Evolutionary conservation across 2,888 invertebrate genomes (phyloP), one percentile per base, ranked within the genome.

Genomic region (Campoplex nolae): DNA sequence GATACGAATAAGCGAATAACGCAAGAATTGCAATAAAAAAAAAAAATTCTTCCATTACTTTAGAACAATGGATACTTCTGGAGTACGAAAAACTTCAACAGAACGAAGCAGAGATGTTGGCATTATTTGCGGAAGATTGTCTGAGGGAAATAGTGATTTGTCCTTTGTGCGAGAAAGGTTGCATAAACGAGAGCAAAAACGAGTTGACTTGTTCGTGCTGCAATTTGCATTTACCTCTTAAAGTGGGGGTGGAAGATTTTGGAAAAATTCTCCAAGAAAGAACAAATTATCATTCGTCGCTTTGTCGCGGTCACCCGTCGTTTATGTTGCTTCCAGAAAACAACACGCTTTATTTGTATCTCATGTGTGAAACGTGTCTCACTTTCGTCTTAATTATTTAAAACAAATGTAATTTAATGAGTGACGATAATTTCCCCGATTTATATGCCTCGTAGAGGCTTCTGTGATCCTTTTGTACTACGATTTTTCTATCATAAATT

Each of bases 91-190:
- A 88, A 85, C 85, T 93, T 86, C 85, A 91, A 13, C 88, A 90
- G 79, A 91, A 92, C 23, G 94, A 95, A 83, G 90, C 92, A 32
- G 91, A 93, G 70, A 88, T 92, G 83, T 84, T 92, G 18, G 89
- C 92, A 9, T 89, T 88, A 9, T 88, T 89, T 23, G 90, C 90
- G 0, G 93, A 93, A 58, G 91, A 92, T 45, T 89, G 91, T 70
- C 42, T 90, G 11, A 88, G 89, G 8, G 89, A 90, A 32, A 86
- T 91, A 68, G 92, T 95, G 0, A 90, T 94, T 56, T 95, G 95
- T 88, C 95, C 95, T 1, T 88, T 94, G 11, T 95, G 95, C 80
- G 92, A 94, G 86, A 93, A 90, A 88, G 88, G 88, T 51, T 75
- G 88, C 56, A 87, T 94, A 16, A 76, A 32, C 4, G 89, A 92